Evolutionary conservation across 2,113 vertebrate species (phyloP).

Genomic region (Oryzias woworae): DNA sequence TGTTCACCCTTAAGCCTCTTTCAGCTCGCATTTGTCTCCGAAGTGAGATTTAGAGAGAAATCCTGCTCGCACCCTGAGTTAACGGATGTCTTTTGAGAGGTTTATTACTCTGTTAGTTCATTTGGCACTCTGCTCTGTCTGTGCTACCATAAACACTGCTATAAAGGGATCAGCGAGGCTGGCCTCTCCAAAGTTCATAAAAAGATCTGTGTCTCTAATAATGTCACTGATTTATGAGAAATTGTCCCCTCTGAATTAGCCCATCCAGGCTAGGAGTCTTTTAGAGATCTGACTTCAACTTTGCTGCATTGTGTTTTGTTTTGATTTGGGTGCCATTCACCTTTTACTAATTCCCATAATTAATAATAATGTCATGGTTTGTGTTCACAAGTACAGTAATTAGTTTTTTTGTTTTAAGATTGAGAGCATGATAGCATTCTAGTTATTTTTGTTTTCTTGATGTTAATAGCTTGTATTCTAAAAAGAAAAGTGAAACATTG

Average conservation of each 20-base stretch:
- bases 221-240: slow-evolving; percentile 53
- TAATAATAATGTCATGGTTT: no score
- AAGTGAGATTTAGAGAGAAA: slow-evolving; percentile 53
- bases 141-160: slow-evolving; percentile 56
- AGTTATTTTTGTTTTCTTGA: no score
- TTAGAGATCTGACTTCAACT: background rate
- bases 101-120: slow-evolving; percentile 69
- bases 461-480: no score
- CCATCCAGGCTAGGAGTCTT: slow-evolving; percentile 3
- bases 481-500: no score
- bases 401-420: no score
- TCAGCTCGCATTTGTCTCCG: slow-evolving; percentile 38
- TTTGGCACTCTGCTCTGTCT: slow-evolving; percentile 58
- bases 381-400: no score
- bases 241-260: slow-evolving; percentile 24
- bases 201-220: slow-evolving; percentile 65
- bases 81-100: slow-evolving; percentile 63
- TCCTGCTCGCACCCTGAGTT: slow-evolving; percentile 37
- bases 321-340: no score
- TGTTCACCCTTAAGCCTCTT: slow-evolving; percentile 32
- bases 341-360: no score
- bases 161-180: slow-evolving; percentile 58
- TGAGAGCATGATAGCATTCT: no score
- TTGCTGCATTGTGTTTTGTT: background rate
- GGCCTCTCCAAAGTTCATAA: slow-evolving; percentile 70